Percentiles rank a stretch among this genome's conserved stretches.
These are phyloP conservation scores for Balanococcus diminutus DNA, from an alignment of 2,888 invertebrate species.

Conservation along the genomic window DNA sequence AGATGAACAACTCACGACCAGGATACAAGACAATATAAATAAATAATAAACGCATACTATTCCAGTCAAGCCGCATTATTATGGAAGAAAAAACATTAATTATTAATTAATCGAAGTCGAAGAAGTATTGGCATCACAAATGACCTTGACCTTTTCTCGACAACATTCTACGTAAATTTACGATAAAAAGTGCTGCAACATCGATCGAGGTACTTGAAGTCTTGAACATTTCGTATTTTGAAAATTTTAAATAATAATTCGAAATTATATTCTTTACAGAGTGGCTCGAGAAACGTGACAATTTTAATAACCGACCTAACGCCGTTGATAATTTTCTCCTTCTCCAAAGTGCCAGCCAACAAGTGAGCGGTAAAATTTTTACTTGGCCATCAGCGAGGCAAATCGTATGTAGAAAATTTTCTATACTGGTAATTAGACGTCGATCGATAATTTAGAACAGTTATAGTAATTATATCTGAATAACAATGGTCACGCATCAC, in stretches of 20 bases:
- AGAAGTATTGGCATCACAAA: no score
- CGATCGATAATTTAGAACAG: constrained; percentile 23
- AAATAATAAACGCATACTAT: no score
- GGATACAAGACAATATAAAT: no score
- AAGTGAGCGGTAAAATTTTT: not conserved
- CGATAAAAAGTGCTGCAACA: no score
- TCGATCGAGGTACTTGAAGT: no score
- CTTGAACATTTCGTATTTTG: no score
- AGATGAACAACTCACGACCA: no score
- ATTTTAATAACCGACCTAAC: not conserved
- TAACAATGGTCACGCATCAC: not conserved
- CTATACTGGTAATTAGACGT: constrained; percentile 5
- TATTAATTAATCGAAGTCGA: no score
- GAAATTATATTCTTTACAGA: not conserved
- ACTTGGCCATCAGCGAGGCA: not conserved
- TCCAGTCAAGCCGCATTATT: no score
- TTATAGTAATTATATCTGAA: constrained; percentile 19
- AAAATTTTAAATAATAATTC: no score
- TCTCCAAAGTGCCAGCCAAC: not conserved
- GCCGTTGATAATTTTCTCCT: not conserved
- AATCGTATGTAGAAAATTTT: constrained; percentile 16
- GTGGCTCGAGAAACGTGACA: not conserved
- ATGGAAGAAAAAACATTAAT: no score
- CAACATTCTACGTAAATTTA: not conserved
- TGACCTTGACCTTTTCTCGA: not conserved